These are phyloP conservation scores for Euborellia annulipes DNA, from an alignment of 1,140 invertebrate genomes.

Conservation along the genomic window DNA sequence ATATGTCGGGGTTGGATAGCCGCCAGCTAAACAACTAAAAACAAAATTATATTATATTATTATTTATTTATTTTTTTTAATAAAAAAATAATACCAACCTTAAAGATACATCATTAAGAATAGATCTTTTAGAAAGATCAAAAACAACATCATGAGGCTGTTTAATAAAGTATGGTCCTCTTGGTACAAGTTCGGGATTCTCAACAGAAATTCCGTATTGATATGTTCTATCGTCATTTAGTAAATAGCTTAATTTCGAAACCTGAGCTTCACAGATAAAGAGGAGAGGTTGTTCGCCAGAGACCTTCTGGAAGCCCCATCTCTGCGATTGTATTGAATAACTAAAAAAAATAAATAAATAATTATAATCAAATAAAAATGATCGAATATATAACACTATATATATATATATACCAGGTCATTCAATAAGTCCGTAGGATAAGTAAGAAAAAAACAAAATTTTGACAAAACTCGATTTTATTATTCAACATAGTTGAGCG, in stretches of 20 bases:
- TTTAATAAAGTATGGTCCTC: conserved; percentile 74
- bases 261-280: conserved; percentile 81
- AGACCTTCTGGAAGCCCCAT: conserved; percentile 71
- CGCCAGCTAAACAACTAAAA: conserved; percentile 61
- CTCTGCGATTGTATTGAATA: conserved; percentile 51
- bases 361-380: too few species aligned
- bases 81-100: conserved; percentile 25
- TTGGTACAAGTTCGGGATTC: conserved; percentile 63
- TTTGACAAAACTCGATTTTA: too few species aligned
- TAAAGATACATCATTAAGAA: conserved; percentile 56
- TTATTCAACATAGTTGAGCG: too few species aligned
- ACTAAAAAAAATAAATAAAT: conserved; percentile 48
- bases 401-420: too few species aligned
- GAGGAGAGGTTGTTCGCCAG: conserved; percentile 53
- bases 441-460: too few species aligned
- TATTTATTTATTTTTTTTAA: too few species aligned
- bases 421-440: too few species aligned
- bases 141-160: conserved; percentile 70
- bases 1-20: conserved; percentile 80
- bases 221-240: conserved; percentile 55
- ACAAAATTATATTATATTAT: background rate
- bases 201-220: conserved; percentile 62
- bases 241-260: conserved; percentile 44
- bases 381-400: too few species aligned
- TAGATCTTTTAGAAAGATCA: conserved; percentile 53